Base-by-base conservation (phyloP, 2,113 vertebrate species). In the Mola mola region DNA sequence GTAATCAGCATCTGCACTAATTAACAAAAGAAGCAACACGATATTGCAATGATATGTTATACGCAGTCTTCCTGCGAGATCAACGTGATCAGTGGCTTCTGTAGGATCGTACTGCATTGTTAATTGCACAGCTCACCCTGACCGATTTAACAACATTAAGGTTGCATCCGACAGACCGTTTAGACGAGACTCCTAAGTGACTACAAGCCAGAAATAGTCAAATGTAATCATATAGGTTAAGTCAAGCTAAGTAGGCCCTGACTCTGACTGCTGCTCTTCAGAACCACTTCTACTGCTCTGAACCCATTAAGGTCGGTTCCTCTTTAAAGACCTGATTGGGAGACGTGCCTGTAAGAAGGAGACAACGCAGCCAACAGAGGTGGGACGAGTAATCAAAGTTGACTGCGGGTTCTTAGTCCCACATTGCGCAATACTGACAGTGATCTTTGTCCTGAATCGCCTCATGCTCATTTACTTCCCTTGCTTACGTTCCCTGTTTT, bases 141-240 rank as follows among this genome's bases (percentile, higher is more conserved):
- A 59, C 43, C 64, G 59, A 75, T 78, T 82, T 63, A 72, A 82
- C 53, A 66, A 44, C 75, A 77, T 79, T 77, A 61, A 42, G 3
- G 57, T 16, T 11, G 15, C 56, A 41, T 13, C 29, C 26, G 24
- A 34, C 8, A 11, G 55, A 57, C 64, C n/a, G n/a, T 74, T 75
- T 50, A 50, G 58, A n/a, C 57, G 62, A 71, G 22, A 55, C 34
- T 47, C n/a, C 46, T 46, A 61, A 75, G 63, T 75, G 62, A 37
- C 47, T n/a, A 33, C 42, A 46, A 64, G 66, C 71, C 59, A 59
- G 60, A 48, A 75, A 71, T 76, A 80, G 50, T 72, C 48, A 63
- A 37, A 63, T 70, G 31, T 63, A 76, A 76, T 82, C 43, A 66
- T 63, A 59, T 55, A 72, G 71, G 72, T 75, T 72, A 78, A 68